These are phyloP conservation scores for Oxyura jamaicensis DNA, from an alignment of 2,113 vertebrate species.

Conservation along the genomic window DNA sequence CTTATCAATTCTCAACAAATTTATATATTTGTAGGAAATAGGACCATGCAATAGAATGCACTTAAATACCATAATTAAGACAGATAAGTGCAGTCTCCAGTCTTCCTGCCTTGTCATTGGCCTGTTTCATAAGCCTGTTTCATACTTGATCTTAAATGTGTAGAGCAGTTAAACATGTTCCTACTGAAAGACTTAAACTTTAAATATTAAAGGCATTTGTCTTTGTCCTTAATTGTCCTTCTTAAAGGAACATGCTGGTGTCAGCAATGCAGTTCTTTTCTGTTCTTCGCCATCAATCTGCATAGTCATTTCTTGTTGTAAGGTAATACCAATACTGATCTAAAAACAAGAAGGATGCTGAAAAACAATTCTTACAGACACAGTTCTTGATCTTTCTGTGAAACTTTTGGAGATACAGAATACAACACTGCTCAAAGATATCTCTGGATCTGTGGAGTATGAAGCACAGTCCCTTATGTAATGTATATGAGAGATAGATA, in stretches of 20 bases:
- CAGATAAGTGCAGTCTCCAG: not conserved
- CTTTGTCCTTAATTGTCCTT: not conserved
- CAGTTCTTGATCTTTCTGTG: not conserved
- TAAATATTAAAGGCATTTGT: not conserved
- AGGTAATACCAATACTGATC: not conserved
- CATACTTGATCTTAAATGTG: not conserved
- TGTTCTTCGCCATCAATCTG: not conserved
- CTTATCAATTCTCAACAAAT: constrained; percentile 37
- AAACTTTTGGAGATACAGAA: not conserved
- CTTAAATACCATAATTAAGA: not conserved
- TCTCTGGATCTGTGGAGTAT: not conserved
- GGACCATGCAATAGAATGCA: not conserved
- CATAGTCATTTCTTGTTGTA: not conserved
- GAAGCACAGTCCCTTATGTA: not conserved
- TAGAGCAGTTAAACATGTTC: not conserved
- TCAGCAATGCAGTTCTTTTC: not conserved
- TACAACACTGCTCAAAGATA: not conserved
- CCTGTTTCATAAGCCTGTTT: not conserved
- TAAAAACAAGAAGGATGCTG: not conserved
- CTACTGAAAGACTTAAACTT: not conserved
- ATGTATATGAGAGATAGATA: not conserved
- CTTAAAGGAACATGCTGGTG: not conserved
- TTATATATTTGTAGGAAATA: not conserved
- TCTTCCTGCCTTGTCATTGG: not conserved
- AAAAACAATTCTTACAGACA: not conserved